Base-by-base conservation (phyloP, 1,140 invertebrate genomes). In the Palaemon carinicauda region DNA sequence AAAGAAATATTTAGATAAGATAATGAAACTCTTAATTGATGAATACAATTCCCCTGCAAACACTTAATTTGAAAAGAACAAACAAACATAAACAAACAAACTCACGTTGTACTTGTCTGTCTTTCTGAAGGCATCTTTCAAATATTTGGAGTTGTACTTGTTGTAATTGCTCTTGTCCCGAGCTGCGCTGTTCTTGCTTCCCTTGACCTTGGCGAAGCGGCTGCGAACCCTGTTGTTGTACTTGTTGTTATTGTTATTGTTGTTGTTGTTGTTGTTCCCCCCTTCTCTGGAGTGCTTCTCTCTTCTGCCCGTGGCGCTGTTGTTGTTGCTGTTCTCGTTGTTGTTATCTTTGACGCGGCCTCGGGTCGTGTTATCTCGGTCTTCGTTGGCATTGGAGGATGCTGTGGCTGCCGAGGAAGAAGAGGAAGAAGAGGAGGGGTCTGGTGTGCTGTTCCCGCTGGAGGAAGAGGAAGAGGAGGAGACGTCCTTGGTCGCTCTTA, bases 401-500 rank as follows among this genome's bases (percentile, higher is more conserved):
- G 56, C 31, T 7, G 71, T 54, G 9, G 78, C 77, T 21, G 82
- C n/a, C n/a, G n/a, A 52, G 51, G 75, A 54, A 19, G 75, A 78
- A n/a, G 71, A 75, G n/a, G n/a, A n/a, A n/a, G n/a, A n/a, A 15
- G 75, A 17, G 12, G 53, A 80, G 31, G 60, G 31, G 21, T 54
- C 17, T 21, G 65, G n/a, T 31, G 24, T 12, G 4, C 24, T 24
- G 14, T 14, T 15, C 15, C 29, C 65, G 21, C n/a, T 10, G 21
- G 75, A 79, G 24, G 75, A 19, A 15, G 75, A 52, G 19, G 69
- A 21, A 24, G 69, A 50, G 19, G 33, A 53, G n/a, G n/a, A n/a
- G n/a, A 21, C 31, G 29, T 83, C 91, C 82, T 92, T 91, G 51
- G 93, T 94, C 17, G 93, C 93, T 90, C 94, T 94, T 90, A 94